These are phyloP conservation scores for Toxotes jaculatrix DNA, from an alignment of 2,113 vertebrate species.

Conservation along the genomic window DNA sequence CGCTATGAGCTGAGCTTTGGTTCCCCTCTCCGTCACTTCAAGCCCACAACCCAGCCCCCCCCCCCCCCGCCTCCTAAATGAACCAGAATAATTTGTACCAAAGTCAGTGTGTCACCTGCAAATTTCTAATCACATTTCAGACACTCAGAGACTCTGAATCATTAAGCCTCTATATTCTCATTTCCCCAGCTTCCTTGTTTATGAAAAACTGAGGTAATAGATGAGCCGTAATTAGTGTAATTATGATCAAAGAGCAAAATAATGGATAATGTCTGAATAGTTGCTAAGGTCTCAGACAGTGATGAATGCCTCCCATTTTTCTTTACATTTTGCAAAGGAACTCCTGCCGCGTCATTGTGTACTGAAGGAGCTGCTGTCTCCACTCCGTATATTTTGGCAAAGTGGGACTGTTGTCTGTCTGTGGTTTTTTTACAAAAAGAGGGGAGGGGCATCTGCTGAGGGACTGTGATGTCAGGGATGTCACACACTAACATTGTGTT, in stretches of 20 bases:
- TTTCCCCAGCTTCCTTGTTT: conserved; percentile 56
- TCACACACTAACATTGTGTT: not conserved
- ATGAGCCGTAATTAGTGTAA: conserved; percentile 59
- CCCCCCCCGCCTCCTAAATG: not conserved
- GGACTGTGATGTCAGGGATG: not conserved
- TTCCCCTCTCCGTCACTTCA: conserved; percentile 7
- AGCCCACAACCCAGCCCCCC: not conserved
- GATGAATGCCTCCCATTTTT: conserved; percentile 58
- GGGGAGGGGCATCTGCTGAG: not conserved
- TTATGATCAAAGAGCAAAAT: conserved; percentile 67
- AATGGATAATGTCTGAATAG: conserved; percentile 56
- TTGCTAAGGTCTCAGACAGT: conserved; percentile 59
- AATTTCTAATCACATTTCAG: conserved; percentile 57
- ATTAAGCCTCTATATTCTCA: conserved; percentile 28
- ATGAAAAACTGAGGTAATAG: conserved; percentile 48
- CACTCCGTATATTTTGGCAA: not conserved
- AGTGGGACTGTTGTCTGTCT: not conserved
- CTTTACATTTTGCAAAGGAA: conserved; percentile 28
- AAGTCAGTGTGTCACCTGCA: conserved; percentile 52
- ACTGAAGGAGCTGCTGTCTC: not conserved
- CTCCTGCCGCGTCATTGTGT: conserved; percentile 21
- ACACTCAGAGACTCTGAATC: conserved; percentile 33
- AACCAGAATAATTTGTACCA: conserved; percentile 16
- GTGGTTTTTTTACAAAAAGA: conserved; percentile 7
- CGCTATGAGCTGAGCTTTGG: conserved; percentile 12